Evolutionary conservation across 1,140 invertebrate genomes (phyloP), one percentile per base, ranked within the genome.

Genomic region (Hypsibius dujardini): DNA sequence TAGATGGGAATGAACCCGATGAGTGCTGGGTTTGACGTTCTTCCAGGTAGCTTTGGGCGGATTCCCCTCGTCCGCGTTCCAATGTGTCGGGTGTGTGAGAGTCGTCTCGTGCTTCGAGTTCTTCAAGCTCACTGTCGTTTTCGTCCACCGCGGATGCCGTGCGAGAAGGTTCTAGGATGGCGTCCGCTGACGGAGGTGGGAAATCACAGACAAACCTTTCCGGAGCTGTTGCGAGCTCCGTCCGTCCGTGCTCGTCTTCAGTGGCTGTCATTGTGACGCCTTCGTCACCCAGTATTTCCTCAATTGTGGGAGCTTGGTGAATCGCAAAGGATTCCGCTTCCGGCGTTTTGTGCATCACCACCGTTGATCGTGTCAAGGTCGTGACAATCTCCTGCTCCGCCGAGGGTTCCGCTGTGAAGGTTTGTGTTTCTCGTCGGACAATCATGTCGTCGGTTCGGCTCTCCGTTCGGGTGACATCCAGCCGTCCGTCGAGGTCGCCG

Each of bases 401-500:
- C 12, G 12, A 7, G 42, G 12, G 12, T 15, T 67, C 62, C 7
- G 62, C 62, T 12, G 12, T 67, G 3, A 67, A 45, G 12, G 62
- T 67, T 12, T 42, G 62, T 15, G 12, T 67, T 67, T 67, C 62
- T 12, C 3, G 7, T 45, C 12, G 12, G 42, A 67, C 45, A 3
- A 67, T 45, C 7, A 7, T 45, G 62, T 45, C 42, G 42, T 12
- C 12, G 12, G 12, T 7, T 45, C 62, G 62, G 62, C 62, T 67
- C 42, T 67, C 62, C 3, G 12, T 67, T 12, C 62, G 62, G 7
- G 62, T 67, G 62, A 67, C 42, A 15, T 67, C 62, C 62, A 67
- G 12, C 3, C 42, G 12, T 45, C 3, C 62, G 12, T 12, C 12
- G 45, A 56, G 7, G 50, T 56, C 7, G 7, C n/a, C 50, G 28